A percentile compares a stretch with the other conserved stretches of the same genome.
Evolutionary conservation across 2,797 vertebrate species (phyloP).

Genomic region (Sebastes kiyomatsui): DNA sequence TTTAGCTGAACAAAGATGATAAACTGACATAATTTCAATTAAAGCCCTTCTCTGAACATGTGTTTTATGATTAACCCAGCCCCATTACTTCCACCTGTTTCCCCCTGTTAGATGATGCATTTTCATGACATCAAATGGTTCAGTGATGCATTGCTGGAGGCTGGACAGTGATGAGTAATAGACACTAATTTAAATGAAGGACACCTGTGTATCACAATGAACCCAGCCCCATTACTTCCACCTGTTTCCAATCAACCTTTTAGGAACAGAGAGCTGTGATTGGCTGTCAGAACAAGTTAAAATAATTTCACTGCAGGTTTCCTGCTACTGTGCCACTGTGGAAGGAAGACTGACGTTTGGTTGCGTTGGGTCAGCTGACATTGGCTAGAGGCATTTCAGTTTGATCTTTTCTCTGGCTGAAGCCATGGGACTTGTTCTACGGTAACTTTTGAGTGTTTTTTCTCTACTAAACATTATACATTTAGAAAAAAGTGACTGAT

Average conservation of each 20-base stretch:
- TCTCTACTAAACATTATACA: background rate
- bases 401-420: background rate
- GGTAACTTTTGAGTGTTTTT: background rate
- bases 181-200: background rate
- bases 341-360: background rate
- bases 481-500: background rate
- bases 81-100: too few species aligned
- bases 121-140: too few species aligned
- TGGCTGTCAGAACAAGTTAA: constrained; percentile 20
- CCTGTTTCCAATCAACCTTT: background rate
- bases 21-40: background rate
- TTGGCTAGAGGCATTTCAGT: background rate
- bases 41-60: background rate
- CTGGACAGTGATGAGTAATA: too few species aligned
- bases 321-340: background rate
- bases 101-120: too few species aligned
- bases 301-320: background rate
- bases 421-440: background rate
- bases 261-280: background rate
- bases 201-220: background rate
- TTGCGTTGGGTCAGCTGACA: background rate
- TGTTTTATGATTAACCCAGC: background rate
- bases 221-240: background rate
- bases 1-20: background rate
- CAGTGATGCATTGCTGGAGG: too few species aligned